Evolutionary conservation across 2,113 vertebrate species (phyloP), one percentile per base, ranked within the genome.

Genomic region (Polypterus senegalus): DNA sequence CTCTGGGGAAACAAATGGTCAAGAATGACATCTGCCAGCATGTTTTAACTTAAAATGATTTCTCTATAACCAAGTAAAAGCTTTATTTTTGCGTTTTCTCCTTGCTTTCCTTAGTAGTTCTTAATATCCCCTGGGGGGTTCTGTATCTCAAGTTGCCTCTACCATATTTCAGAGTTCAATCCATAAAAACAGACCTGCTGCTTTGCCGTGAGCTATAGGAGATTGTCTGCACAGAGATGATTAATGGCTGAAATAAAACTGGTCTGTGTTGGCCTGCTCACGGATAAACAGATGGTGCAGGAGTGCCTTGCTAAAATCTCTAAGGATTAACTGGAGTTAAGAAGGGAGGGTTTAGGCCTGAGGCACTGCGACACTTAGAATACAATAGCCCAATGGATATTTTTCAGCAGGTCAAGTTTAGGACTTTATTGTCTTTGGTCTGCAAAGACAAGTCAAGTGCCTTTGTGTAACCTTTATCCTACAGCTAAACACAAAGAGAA

Each of bases 241-340:
- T 62, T 62, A 62, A 63, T 63, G 44, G 62, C 62, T 47, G 54
- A 48, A 63, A 63, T 63, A 44, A 63, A 48, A 8, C 46, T 49
- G 62, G 57, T 44, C 54, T 49, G 11, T 63, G 54, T n/a, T 47
- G 9, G 43, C 7, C 47, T 43, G 54, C 54, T 57, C 54, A 4
- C 62, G 49, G 9, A 10, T 57, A 57, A 27, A 48, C 62, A 63
- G 54, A 54, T 57, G 62, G 27, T 57, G 54, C 54, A 57, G 62
- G 3, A 47, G 45, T 6, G 47, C 54, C 54, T 9, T 47, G 11
- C 52, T 43, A 5, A 53, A 7, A 46, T 53, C 56, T 46, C 6
- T 9, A 43, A 46, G 62, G 47, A 56, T 63, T 43, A 45, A 10
- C 55, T 27, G 7, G 49, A 9, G 3, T 47, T 45, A 9, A 6